phyloP scores from a whole-genome alignment of 2,113 vertebrate species.

The Pterocles burchelli region DNA sequence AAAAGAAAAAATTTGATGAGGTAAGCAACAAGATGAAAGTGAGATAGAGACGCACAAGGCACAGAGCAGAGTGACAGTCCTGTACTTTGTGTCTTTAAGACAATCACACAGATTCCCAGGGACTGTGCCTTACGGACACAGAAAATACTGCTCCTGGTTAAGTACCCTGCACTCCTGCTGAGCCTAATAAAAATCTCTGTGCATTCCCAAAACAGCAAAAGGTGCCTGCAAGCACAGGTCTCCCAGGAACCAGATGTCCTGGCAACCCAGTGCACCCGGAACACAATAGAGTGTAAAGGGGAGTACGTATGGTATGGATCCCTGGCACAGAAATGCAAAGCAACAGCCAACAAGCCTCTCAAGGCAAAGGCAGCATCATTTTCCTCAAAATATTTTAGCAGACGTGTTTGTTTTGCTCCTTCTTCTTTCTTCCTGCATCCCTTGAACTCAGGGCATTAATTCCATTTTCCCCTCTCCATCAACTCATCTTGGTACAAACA shows the following conservation, averaged over 20 bases:
- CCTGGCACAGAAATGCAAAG: not conserved
- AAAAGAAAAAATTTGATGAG: not conserved
- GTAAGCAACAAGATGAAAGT: not conserved
- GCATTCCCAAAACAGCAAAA: not conserved
- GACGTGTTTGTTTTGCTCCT: not conserved
- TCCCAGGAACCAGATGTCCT: not conserved
- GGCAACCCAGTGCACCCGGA: not conserved
- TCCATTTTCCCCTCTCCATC: not conserved
- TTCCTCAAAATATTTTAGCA: not conserved
- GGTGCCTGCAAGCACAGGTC: not conserved
- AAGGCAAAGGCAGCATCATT: not conserved
- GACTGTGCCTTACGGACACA: not conserved
- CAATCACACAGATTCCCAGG: not conserved
- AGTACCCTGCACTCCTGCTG: not conserved
- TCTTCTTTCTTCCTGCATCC: not conserved
- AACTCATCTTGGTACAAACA: not conserved
- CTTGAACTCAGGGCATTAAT: not conserved
- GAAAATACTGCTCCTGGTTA: not conserved
- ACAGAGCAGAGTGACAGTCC: not conserved
- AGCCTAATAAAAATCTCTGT: not conserved
- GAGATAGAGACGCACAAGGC: not conserved
- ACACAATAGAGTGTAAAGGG: not conserved
- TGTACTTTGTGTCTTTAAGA: not conserved
- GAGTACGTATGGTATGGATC: not conserved
- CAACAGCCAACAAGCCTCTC: not conserved